These are phyloP conservation scores for Endomychus coccineus DNA, from an alignment of 2,888 invertebrate species.

Conservation along the genomic window DNA sequence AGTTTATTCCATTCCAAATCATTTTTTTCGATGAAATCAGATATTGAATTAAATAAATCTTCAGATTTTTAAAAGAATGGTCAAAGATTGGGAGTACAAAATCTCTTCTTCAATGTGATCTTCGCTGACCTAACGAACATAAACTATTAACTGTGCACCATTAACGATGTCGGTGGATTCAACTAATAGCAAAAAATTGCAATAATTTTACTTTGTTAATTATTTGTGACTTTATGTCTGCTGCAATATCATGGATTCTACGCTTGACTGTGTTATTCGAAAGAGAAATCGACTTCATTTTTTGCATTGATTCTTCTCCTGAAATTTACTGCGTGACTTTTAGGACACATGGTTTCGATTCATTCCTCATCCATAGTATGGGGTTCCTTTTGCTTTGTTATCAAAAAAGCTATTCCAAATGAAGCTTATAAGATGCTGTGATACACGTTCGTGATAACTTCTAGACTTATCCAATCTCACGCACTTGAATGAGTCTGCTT, in stretches of 20 bases:
- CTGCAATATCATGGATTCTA: conserved; percentile 18
- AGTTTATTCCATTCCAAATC: conserved; percentile 15
- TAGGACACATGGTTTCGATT: conserved; percentile 14
- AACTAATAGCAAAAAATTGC: conserved; percentile 15
- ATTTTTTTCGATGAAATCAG: conserved; percentile 11
- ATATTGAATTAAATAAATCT: conserved; percentile 14
- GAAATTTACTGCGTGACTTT: conserved; percentile 14
- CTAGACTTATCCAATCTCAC: too few relatives aligned
- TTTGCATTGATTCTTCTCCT: conserved; percentile 18
- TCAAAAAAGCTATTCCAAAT: conserved; percentile 8
- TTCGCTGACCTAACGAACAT: too few relatives aligned
- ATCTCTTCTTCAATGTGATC: conserved; percentile 17
- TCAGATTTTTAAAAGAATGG: conserved; percentile 18
- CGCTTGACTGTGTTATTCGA: conserved; percentile 19
- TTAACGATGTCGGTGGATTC: conserved; percentile 15
- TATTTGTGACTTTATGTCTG: conserved; percentile 15
- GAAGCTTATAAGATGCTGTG: conserved; percentile 1
- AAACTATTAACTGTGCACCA: conserved; percentile 15
- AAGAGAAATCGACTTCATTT: conserved; percentile 18
- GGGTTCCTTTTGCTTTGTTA: conserved; percentile 22
- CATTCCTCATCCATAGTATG: conserved; percentile 14
- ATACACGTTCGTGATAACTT: too few relatives aligned
- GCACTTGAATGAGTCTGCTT: too few relatives aligned
- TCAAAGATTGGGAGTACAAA: conserved; percentile 15
- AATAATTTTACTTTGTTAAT: conserved; percentile 7